phyloP scores from a whole-genome alignment of 2,797 vertebrate genomes.

The Muraenolepis orangiensis region DNA sequence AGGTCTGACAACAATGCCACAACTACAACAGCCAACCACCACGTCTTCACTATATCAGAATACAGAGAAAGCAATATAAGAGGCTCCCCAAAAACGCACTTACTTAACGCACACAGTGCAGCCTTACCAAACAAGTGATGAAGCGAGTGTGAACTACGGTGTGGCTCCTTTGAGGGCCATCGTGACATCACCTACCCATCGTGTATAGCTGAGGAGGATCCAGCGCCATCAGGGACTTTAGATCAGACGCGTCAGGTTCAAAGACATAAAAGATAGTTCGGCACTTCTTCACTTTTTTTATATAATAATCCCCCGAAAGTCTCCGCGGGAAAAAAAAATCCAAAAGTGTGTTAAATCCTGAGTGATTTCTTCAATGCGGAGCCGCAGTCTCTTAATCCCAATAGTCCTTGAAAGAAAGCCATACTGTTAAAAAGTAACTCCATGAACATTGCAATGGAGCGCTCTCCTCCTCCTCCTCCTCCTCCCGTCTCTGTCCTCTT shows the following conservation, averaged over 20 bases:
- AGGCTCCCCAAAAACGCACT: background rate
- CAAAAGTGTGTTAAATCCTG: slow-evolving; percentile 64
- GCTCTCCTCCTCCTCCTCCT: too few relatives aligned
- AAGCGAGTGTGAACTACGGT: background rate
- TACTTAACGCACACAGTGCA: too few relatives aligned
- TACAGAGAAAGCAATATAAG: background rate
- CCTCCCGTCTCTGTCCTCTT: background rate
- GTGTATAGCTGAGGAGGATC: slow-evolving; percentile 15
- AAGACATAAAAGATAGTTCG: slow-evolving; percentile 20
- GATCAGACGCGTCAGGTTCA: slow-evolving; percentile 32
- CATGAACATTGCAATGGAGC: slow-evolving; percentile 42
- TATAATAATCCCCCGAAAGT: slow-evolving; percentile 64
- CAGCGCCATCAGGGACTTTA: slow-evolving; percentile 35
- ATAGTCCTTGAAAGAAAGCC: slow-evolving; percentile 35
- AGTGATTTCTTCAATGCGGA: slow-evolving; percentile 44
- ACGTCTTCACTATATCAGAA: background rate
- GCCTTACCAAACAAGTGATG: background rate
- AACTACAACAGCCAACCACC: background rate
- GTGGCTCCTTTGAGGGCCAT: background rate
- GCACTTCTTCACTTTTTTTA: too few relatives aligned
- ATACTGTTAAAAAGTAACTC: slow-evolving; percentile 37
- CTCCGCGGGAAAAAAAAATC: slow-evolving; percentile 49
- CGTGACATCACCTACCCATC: background rate
- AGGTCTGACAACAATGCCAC: background rate
- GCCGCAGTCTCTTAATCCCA: slow-evolving; percentile 59